These are phyloP conservation scores for Diloba caeruleocephala DNA, from an alignment of 2,888 invertebrate genomes.

Conservation along the genomic window DNA sequence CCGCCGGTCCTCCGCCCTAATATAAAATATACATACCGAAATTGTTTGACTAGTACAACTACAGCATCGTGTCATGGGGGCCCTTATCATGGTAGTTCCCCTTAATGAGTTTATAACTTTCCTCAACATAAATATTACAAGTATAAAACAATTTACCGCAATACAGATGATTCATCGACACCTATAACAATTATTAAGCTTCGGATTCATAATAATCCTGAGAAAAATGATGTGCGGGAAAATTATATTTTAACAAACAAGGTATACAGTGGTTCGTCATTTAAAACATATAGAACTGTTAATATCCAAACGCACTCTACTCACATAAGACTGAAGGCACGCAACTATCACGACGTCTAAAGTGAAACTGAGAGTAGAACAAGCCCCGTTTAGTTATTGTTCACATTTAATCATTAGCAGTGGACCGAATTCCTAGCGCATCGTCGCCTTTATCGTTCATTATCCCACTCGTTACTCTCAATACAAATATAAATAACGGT, in stretches of 20 bases:
- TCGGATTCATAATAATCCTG: constrained; percentile 2
- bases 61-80: too few relatives aligned
- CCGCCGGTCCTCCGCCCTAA: too few relatives aligned
- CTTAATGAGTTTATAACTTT: too few relatives aligned
- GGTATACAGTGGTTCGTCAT: not conserved
- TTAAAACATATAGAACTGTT: not conserved
- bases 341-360: constrained; percentile 52
- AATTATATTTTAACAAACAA: not conserved
- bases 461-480: constrained; percentile 73
- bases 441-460: constrained; percentile 74
- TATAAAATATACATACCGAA: too few relatives aligned
- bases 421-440: constrained; percentile 74
- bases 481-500: constrained; percentile 76
- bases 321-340: constrained; percentile 35
- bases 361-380: constrained; percentile 70
- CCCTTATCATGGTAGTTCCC: too few relatives aligned
- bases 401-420: constrained; percentile 69
- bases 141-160: constrained; percentile 7
- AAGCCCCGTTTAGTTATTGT: constrained; percentile 60
- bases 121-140: not conserved
- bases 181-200: constrained; percentile 20
- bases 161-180: constrained; percentile 45
- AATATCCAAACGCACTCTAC: constrained; percentile 22
- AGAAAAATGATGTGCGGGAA: constrained; percentile 15
- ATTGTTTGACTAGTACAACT: too few relatives aligned